These are phyloP conservation scores for Aricia agestis DNA, from an alignment of 1,140 invertebrate species.

Conservation along the genomic window DNA sequence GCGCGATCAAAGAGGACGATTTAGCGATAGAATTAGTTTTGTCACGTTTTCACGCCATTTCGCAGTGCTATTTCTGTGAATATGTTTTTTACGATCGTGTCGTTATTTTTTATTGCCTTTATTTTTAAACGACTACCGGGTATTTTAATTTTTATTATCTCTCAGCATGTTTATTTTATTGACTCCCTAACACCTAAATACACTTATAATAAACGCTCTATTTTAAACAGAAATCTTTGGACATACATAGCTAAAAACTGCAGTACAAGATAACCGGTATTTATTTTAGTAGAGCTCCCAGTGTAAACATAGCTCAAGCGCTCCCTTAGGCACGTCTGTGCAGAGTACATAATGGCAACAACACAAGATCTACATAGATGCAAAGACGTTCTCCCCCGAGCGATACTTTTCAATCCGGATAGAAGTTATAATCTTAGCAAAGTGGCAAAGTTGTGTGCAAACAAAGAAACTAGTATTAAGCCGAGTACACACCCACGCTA, in stretches of 20 bases:
- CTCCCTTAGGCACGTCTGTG: not conserved
- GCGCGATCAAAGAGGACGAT: slow-evolving; percentile 23
- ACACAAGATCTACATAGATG: slow-evolving; percentile 11
- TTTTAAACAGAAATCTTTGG: not conserved
- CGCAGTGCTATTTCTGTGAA: not conserved
- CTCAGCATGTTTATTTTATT: not conserved
- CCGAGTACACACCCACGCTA: slow-evolving; percentile 51
- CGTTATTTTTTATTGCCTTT: not conserved
- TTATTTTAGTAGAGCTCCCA: slow-evolving; percentile 16
- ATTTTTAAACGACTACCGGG: not conserved
- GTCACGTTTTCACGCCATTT: slow-evolving; percentile 22
- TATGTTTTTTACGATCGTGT: not conserved
- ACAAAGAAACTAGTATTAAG: slow-evolving; percentile 59
- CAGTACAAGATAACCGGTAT: not conserved
- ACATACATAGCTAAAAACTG: not conserved
- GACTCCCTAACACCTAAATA: not conserved
- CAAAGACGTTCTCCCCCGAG: slow-evolving; percentile 9
- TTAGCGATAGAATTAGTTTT: slow-evolving; percentile 25
- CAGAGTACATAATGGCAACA: not conserved
- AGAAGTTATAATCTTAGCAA: slow-evolving; percentile 16
- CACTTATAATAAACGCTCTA: not conserved
- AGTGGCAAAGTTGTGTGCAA: slow-evolving; percentile 32
- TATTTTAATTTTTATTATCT: not conserved
- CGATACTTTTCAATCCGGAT: slow-evolving; percentile 16
- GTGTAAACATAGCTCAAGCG: slow-evolving; percentile 13